These are phyloP conservation scores for Simalia tracyae DNA, from an alignment of 2,797 vertebrate species.

Conservation along the genomic window DNA sequence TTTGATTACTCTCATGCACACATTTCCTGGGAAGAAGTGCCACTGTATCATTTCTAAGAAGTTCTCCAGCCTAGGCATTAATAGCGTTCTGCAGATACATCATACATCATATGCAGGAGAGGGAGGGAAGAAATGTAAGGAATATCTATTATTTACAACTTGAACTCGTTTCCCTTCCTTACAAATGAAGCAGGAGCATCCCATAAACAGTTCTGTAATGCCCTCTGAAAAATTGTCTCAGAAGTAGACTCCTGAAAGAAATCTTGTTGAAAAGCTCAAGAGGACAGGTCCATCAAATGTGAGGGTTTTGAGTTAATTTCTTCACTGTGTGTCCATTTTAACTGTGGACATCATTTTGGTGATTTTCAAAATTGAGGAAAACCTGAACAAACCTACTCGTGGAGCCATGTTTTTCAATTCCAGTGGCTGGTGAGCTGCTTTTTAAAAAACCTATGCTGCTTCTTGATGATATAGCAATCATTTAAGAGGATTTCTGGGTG, in stretches of 20 bases:
- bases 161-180: background rate
- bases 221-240: background rate
- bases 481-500: background rate
- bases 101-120: background rate
- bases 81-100: background rate
- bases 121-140: background rate
- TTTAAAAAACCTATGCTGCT: background rate
- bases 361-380: background rate
- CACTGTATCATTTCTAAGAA: background rate
- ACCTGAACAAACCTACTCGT: background rate
- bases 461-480: background rate
- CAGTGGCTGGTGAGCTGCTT: background rate
- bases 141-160: background rate
- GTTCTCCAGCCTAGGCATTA: background rate
- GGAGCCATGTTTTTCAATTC: background rate
- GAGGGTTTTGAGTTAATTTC: background rate
- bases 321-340: background rate
- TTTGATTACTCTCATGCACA: background rate
- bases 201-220: background rate
- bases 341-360: background rate
- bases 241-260: background rate
- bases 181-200: background rate
- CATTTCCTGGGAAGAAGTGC: background rate
- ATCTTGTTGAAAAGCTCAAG: background rate
- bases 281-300: background rate